Conservation (phyloP, 1,140 invertebrate genomes). For the Zaprionus inermis region DNA sequence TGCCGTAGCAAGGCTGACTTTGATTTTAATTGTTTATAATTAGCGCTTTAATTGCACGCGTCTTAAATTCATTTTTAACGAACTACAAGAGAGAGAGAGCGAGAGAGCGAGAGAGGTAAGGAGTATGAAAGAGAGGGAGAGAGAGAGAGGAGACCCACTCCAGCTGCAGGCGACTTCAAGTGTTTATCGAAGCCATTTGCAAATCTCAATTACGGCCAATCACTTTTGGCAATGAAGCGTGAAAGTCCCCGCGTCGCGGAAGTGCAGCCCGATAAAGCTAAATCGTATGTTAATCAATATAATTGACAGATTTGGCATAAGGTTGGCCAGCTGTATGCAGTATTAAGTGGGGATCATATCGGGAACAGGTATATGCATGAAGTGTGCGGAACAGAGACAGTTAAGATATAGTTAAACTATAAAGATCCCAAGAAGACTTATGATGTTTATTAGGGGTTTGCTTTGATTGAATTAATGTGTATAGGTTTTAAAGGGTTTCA, state of each 20-base stretch:
- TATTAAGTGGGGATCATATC: background rate
- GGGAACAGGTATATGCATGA: too few species aligned
- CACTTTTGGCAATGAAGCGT: slow-evolving; percentile 51
- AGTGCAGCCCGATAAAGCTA: slow-evolving; percentile 20
- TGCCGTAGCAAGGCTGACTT: slow-evolving; percentile 43
- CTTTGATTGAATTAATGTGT: too few species aligned
- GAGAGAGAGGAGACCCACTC: background rate
- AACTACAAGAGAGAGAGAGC: slow-evolving; percentile 38
- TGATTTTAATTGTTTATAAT: slow-evolving; percentile 76
- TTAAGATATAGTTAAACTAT: too few species aligned
- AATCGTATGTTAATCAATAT: background rate
- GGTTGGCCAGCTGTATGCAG: too few species aligned
- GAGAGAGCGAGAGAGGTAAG: background rate
- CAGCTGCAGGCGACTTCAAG: slow-evolving; percentile 34
- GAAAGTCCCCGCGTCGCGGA: slow-evolving; percentile 50
- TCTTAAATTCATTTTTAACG: slow-evolving; percentile 69
- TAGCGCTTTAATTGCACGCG: slow-evolving; percentile 71
- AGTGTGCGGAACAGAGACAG: too few species aligned
- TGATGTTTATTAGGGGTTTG: too few species aligned
- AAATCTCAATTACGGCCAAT: slow-evolving; percentile 46
- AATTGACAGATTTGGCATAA: slow-evolving; percentile 1
- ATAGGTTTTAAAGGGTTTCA: too few species aligned
- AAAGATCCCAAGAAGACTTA: too few species aligned
- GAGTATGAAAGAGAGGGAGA: background rate
- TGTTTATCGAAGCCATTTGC: slow-evolving; percentile 46